Base-by-base conservation (phyloP, 1,140 invertebrate genomes). In the Apocrypta bakeri region DNA sequence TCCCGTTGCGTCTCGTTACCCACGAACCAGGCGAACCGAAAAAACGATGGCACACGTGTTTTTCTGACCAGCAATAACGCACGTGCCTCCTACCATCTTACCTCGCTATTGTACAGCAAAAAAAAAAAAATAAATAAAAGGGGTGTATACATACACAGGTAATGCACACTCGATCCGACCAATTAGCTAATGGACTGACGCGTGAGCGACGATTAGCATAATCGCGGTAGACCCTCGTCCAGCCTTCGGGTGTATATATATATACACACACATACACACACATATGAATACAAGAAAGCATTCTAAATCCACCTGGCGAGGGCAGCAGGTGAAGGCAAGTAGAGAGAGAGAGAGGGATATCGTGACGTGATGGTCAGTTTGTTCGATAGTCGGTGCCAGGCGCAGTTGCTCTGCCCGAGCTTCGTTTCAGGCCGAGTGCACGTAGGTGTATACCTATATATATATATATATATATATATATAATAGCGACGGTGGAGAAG, bases 341-440 rank as follows among this genome's bases (percentile, higher is more conserved):
- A 69, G 72, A 71, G 79, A 48, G 74, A 71, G 69, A 25, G 40
- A 61, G 40, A 12, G 61, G 73, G 68, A 88, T 92, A 91, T 92
- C 91, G 91, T 92, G 91, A 92, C 91, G 64, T 91, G 90, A 88
- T 92, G 91, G 91, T 92, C 91, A 92, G 91, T 92, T 92, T 92
- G 91, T 92, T 92, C 91, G 89, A 92, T 92, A 92, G 90, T 92
- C 87, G 90, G 91, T 92, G 89, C 91, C 90, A 92, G 91, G 89
- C 89, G 90, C 84, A 85, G 89, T 33, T 29, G 17, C 27, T 4
- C 64, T n/a, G 31, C 21, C 25, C 29, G 63, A 7, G 63, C 33
- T 37, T 37, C 33, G 33, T 37, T 37, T 37, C 33, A 37, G 33
- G 33, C 33, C 63, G 24, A 9, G 24, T 27, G 24, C 11, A 17